These are phyloP conservation scores for Anolis carolinensis DNA, from an alignment of 2,113 vertebrate species.

Conservation along the genomic window DNA sequence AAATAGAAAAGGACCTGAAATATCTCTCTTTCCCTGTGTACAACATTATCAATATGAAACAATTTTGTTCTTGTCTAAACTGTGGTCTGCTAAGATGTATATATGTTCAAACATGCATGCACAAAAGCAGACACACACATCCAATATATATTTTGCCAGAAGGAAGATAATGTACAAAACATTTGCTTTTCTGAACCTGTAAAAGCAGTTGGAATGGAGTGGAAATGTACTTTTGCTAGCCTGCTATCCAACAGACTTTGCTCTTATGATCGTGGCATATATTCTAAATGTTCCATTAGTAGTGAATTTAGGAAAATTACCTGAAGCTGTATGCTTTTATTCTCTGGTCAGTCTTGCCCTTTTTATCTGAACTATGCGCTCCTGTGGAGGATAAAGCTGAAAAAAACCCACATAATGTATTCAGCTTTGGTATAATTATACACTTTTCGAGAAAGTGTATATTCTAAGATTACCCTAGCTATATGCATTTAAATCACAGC, in stretches of 20 bases:
- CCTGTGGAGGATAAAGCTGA: constrained; percentile 9
- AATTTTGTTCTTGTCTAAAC: background rate
- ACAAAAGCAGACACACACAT: background rate
- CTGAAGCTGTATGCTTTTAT: constrained; percentile 39
- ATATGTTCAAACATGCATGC: background rate
- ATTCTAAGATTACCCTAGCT: constrained; percentile 34
- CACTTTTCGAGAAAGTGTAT: background rate
- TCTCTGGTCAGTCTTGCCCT: constrained; percentile 41
- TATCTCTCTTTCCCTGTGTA: background rate
- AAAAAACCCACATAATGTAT: background rate
- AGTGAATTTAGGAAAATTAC: constrained; percentile 44
- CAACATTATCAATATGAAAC: background rate
- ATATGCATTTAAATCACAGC: constrained; percentile 33
- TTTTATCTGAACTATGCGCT: constrained; percentile 32
- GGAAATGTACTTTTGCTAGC: constrained; percentile 18
- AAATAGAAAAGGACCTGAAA: background rate
- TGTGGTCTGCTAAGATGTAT: background rate
- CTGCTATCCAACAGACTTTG: constrained; percentile 6
- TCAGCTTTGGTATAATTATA: constrained; percentile 30
- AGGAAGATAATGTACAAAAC: background rate
- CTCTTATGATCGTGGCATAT: constrained; percentile 26
- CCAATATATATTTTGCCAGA: background rate
- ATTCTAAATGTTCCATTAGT: constrained; percentile 41
- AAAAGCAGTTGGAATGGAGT: background rate
- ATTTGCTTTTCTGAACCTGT: constrained; percentile 8